phyloP scores from a whole-genome alignment of 2,797 vertebrate species.

The Phaenicophaeus curvirostris region DNA sequence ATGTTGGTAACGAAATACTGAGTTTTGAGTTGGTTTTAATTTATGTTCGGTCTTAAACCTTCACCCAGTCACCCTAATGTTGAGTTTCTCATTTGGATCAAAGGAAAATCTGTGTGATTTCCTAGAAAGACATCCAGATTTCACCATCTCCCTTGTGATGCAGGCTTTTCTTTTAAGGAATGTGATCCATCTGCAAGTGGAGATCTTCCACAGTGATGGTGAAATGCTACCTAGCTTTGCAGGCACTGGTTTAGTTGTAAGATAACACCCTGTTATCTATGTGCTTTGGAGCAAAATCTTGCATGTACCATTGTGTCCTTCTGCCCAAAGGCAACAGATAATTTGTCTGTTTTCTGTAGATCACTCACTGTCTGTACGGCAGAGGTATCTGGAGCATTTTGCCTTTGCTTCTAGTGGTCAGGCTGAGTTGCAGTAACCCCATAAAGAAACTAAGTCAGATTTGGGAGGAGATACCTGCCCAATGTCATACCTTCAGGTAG shows the following conservation, averaged over 20 bases:
- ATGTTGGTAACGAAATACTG: neutral
- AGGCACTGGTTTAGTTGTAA: neutral
- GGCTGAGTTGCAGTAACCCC: neutral
- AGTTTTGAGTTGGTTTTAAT: neutral
- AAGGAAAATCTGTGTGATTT: neutral
- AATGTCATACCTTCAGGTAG: neutral
- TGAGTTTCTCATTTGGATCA: neutral
- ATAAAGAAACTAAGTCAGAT: neutral
- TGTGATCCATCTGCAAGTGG: neutral
- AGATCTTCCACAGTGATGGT: neutral
- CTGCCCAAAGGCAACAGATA: neutral
- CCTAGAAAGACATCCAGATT: neutral
- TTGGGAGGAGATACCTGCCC: neutral
- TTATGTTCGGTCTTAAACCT: neutral
- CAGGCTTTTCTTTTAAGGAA: neutral
- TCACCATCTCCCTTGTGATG: neutral
- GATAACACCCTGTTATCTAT: neutral
- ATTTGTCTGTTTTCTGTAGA: neutral
- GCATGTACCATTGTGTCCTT: neutral
- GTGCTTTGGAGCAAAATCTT: neutral
- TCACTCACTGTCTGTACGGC: neutral
- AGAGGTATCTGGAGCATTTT: neutral
- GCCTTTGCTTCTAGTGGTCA: neutral
- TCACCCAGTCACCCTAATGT: neutral
- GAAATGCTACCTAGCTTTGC: neutral